These are phyloP conservation scores for Myotis daubentonii DNA, from an alignment of 2,797 vertebrate genomes.

Conservation along the genomic window DNA sequence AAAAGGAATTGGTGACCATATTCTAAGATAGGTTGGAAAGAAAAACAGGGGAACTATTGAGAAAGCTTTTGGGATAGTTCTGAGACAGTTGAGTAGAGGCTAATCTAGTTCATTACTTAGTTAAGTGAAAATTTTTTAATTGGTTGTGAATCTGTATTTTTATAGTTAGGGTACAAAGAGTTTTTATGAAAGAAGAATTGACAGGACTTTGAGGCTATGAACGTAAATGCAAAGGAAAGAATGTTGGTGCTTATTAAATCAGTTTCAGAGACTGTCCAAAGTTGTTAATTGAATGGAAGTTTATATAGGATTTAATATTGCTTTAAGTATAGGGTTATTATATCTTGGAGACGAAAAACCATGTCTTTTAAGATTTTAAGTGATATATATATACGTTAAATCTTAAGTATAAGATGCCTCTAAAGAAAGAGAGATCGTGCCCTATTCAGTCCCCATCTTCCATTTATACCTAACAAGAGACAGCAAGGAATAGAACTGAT, in stretches of 20 bases:
- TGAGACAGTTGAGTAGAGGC: not conserved
- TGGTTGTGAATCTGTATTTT: not conserved
- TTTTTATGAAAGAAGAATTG: not conserved
- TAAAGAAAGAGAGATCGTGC: not conserved
- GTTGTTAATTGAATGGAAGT: not conserved
- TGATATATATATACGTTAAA: not conserved
- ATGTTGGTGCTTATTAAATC: slow-evolving; percentile 33
- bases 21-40: not conserved
- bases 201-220: not conserved
- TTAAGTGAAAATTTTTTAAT: slow-evolving; percentile 42
- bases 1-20: not conserved
- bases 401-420: not conserved
- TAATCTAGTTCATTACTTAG: not conserved
- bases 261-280: slow-evolving; percentile 2
- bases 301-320: not conserved
- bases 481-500: not conserved
- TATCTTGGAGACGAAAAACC: not conserved
- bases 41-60: not conserved
- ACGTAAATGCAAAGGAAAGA: slow-evolving; percentile 21
- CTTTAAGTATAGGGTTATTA: not conserved
- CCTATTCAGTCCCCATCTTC: not conserved
- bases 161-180: slow-evolving; percentile 19
- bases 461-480: not conserved
- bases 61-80: slow-evolving; percentile 42
- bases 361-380: slow-evolving; percentile 41